These are phyloP conservation scores for Dryococelus australis DNA, from an alignment of 2,888 invertebrate genomes.

Conservation along the genomic window DNA sequence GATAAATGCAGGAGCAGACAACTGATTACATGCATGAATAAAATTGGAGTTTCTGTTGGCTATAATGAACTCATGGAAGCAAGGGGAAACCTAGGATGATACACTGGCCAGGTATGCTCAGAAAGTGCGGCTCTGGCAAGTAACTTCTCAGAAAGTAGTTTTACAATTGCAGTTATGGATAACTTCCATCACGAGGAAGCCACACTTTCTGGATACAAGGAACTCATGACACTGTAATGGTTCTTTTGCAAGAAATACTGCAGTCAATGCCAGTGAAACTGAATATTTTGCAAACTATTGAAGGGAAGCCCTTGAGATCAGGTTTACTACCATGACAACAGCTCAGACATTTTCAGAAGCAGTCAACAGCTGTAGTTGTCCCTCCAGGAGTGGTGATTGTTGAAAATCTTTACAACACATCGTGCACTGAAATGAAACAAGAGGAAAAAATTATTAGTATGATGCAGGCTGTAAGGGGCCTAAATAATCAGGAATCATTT, in stretches of 20 bases:
- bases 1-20: not conserved
- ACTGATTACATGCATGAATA: not conserved
- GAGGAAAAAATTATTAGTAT: not conserved
- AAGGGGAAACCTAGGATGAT: not conserved
- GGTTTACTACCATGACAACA: not conserved
- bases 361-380: not conserved
- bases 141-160: not conserved
- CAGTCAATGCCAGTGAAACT: not conserved
- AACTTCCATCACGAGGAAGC: not conserved
- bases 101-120: not conserved
- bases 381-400: not conserved
- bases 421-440: not conserved
- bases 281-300: not conserved
- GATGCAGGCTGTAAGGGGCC: not conserved
- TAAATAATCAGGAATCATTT: not conserved
- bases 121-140: not conserved
- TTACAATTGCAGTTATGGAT: not conserved
- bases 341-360: not conserved
- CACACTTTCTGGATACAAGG: not conserved
- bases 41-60: not conserved
- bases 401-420: not conserved
- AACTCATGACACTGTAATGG: not conserved
- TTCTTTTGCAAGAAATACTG: not conserved
- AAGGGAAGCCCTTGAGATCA: not conserved
- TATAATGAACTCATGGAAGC: not conserved